Evolutionary conservation across 2,113 vertebrate genomes (phyloP).

Genomic region (Hucho hucho): DNA sequence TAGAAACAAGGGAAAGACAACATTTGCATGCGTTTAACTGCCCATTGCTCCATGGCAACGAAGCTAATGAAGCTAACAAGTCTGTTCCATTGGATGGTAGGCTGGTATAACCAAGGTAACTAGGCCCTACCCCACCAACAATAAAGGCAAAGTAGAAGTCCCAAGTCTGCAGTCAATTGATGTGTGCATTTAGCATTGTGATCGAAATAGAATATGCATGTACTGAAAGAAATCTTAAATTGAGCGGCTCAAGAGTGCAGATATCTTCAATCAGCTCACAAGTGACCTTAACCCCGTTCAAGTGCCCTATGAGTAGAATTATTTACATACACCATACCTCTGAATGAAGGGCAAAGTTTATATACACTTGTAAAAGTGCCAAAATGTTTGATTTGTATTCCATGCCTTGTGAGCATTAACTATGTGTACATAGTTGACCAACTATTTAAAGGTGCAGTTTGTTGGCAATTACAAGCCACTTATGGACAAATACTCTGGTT

Average conservation of each 20-base stretch:
- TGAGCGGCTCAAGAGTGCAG: no score
- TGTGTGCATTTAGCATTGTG: not conserved
- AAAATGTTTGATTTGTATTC: no score
- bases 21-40: constrained; percentile 5
- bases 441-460: not conserved
- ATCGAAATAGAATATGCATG: not conserved
- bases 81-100: constrained; percentile 4
- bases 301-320: not conserved
- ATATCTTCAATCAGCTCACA: not conserved
- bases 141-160: no score
- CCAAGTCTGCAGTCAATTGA: not conserved
- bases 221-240: not conserved
- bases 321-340: no score
- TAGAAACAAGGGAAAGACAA: not conserved
- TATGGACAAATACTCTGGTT: no score
- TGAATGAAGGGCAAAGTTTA: no score
- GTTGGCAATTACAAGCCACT: no score
- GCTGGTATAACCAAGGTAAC: constrained; percentile 31
- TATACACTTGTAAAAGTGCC: no score
- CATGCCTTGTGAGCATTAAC: not conserved
- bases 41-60: constrained; percentile 16
- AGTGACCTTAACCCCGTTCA: not conserved
- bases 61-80: constrained; percentile 8
- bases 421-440: not conserved
- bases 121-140: constrained; percentile 3